Evolutionary conservation across 2,797 vertebrate species (phyloP), one percentile per base, ranked within the genome.

Genomic region (Heliangelus exortis): DNA sequence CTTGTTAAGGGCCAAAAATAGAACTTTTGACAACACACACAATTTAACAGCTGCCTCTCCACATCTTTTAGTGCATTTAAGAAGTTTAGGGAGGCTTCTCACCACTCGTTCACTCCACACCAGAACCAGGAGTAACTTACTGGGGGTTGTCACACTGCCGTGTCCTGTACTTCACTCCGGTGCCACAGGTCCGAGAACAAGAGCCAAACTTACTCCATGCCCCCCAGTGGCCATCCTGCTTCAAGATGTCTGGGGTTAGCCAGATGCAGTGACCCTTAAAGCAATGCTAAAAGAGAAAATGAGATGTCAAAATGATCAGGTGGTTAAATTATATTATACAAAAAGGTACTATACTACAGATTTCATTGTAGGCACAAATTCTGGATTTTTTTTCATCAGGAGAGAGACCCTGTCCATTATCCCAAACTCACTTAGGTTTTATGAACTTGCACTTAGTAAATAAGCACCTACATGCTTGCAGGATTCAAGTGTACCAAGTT

Each of bases 231-330:
- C 99, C 99, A 25, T 99, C 99, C 94, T 98, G 98, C 95, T 99
- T 99, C 95, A 99, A 98, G 96, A 99, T 98, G 96, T 99, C 99
- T 23, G 99, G 98, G 12, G 99, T 99, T 84, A 99, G 97, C 99
- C 98, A 99, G 97, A 99, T 98, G 96, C 99, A 99, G 96, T 99
- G 99, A 77, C 99, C 99, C 98, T 99, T 99, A 95, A 99, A 99
- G 98, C 99, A 99, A 88, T 99, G 99, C 99, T 99, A 96, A 54
- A 97, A 97, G 95, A 96, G 59, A 96, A 83, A 90, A 68, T 22
- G 1, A 17, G 18, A 75, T 13, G 67, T 80, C 76, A 83, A 39
- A 94, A 65, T 0, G 7, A 85, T 36, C 6, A 50, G 58, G 15
- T 25, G 9, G 47, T 77, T 62, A 51, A 77, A 65, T 61, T 16